Conservation (phyloP, 1,140 invertebrate genomes). For the Bombus difficillimus region DNA sequence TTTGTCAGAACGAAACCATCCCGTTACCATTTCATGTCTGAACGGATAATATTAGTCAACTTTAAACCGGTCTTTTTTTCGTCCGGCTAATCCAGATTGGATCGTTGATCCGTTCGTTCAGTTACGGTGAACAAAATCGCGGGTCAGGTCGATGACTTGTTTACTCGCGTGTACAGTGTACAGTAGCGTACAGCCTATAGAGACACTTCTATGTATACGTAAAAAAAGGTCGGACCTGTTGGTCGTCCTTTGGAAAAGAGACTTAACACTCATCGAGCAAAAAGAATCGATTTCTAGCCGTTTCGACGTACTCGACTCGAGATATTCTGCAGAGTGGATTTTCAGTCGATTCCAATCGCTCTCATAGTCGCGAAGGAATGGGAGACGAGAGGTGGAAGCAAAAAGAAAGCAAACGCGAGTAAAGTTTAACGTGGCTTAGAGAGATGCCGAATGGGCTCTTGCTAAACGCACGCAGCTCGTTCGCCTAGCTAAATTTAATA, state of each 20-base stretch:
- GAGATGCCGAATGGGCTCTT: background rate
- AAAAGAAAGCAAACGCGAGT: conserved; percentile 6
- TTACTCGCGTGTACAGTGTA: background rate
- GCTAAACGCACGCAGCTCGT: background rate
- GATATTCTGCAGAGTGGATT: conserved; percentile 42
- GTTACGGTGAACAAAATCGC: conserved; percentile 13
- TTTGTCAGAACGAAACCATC: background rate
- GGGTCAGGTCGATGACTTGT: background rate
- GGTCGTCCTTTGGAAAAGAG: background rate
- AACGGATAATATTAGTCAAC: background rate
- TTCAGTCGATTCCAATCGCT: conserved; percentile 37
- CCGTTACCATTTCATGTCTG: background rate
- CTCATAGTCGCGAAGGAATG: background rate
- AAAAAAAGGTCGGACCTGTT: conserved; percentile 24
- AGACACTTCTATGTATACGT: background rate
- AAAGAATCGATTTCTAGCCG: conserved; percentile 43
- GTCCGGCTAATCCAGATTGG: conserved; percentile 1
- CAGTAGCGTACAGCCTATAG: background rate
- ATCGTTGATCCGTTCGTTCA: background rate
- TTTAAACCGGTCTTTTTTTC: background rate
- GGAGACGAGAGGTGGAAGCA: background rate
- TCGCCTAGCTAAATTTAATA: background rate
- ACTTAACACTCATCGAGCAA: conserved; percentile 16
- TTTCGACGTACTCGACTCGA: conserved; percentile 40
- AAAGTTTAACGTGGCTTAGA: background rate